A percentile compares a stretch with the other conserved stretches of the same genome.
phyloP scores from a whole-genome alignment of 2,888 invertebrate genomes.

The Aphrophora alni region DNA sequence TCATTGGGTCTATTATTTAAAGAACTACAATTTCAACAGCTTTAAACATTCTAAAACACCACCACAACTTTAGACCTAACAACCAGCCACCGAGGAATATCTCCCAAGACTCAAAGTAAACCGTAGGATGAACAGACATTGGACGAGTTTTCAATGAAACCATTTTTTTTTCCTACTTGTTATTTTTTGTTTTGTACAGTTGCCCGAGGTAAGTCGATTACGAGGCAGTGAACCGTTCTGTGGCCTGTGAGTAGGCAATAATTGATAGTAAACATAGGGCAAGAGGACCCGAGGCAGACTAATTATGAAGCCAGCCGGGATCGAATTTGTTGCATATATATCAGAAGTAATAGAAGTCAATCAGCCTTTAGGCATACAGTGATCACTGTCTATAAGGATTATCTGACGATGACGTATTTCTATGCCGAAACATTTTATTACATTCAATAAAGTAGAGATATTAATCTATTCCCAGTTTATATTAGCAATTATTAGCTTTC shows the following conservation, averaged over 20 bases:
- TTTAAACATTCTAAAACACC: no score
- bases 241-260: background rate
- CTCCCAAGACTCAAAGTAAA: no score
- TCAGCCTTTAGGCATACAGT: background rate
- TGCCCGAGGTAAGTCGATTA: background rate
- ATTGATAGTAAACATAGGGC: background rate
- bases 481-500: background rate
- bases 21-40: no score
- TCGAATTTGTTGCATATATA: background rate
- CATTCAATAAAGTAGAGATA: background rate
- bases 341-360: background rate
- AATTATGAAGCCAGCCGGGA: background rate
- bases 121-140: no score
- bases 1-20: no score
- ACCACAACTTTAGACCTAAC: no score
- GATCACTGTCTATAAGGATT: background rate
- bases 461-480: background rate
- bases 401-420: background rate
- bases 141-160: background rate
- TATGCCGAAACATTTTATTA: background rate
- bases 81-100: no score
- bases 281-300: background rate
- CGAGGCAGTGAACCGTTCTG: background rate
- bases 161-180: background rate
- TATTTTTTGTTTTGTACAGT: background rate